phyloP scores from a whole-genome alignment of 2,797 vertebrate genomes.

The Pteropus rufus region DNA sequence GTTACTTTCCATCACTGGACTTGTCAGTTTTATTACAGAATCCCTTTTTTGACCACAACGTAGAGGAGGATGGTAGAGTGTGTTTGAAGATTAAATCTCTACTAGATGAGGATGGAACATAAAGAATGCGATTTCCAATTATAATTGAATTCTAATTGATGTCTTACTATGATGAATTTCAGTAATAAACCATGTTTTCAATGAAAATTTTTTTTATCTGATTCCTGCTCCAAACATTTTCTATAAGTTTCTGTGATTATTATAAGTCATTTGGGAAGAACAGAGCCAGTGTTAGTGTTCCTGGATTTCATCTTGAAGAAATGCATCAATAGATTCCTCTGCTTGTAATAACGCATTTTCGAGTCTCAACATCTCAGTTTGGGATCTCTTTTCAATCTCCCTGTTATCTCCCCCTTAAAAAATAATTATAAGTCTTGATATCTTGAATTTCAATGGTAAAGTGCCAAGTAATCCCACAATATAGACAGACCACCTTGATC shows the following conservation, averaged over 20 bases:
- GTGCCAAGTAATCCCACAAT: neutral
- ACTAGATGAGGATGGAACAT: neutral
- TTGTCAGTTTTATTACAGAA: neutral
- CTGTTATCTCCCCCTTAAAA: neutral
- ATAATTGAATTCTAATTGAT: neutral
- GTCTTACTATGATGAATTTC: neutral
- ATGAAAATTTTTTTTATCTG: neutral
- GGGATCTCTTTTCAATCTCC: neutral
- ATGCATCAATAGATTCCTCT: neutral
- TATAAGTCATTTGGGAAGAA: neutral
- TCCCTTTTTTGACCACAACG: neutral
- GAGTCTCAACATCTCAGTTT: neutral
- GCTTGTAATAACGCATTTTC: neutral
- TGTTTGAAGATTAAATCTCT: neutral
- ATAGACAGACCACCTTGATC: neutral
- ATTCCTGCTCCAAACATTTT: neutral
- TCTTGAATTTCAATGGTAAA: neutral
- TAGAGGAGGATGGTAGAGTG: neutral
- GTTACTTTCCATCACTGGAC: neutral
- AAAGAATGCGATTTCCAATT: neutral
- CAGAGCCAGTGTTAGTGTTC: neutral
- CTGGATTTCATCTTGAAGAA: conserved; percentile 13
- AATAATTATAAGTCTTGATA: neutral
- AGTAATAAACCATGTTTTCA: neutral
- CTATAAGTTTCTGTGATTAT: neutral